phyloP scores from a whole-genome alignment of 2,113 vertebrate species.

The Natator depressus region DNA sequence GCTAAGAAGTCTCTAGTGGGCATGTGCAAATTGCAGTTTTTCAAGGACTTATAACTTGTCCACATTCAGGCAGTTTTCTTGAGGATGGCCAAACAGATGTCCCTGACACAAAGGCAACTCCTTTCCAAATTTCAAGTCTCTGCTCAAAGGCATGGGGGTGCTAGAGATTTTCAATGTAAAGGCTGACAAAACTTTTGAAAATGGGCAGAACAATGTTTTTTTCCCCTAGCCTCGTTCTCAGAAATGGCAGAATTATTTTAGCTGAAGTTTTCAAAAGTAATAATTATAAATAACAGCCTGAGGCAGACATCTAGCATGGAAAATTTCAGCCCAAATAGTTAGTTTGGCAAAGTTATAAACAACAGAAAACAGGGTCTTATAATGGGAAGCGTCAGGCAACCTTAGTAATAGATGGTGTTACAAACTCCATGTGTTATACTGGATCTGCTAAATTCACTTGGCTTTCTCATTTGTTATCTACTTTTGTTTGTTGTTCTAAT shows the following conservation, averaged over 20 bases:
- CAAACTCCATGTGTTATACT: neutral
- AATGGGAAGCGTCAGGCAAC: neutral
- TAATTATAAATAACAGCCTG: neutral
- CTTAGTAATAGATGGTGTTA: neutral
- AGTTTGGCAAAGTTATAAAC: neutral
- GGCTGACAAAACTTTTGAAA: neutral
- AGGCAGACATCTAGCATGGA: neutral
- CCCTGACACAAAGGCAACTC: neutral
- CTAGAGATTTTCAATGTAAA: neutral
- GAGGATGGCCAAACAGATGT: neutral
- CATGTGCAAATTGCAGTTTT: neutral
- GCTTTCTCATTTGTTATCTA: neutral
- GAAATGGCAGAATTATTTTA: neutral
- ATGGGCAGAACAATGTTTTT: rapidly evolving
- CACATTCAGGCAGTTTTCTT: neutral
- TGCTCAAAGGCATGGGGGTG: neutral
- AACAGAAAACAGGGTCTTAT: conserved; percentile 10
- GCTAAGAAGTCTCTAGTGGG: neutral
- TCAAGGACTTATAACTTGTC: neutral
- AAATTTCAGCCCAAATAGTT: neutral
- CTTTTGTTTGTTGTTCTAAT: conserved; percentile 11
- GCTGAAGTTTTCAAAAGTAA: neutral
- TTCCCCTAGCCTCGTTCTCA: neutral
- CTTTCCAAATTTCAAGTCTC: neutral
- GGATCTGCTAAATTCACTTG: neutral